Percentiles rank a stretch among this genome's conserved stretches.
Evolutionary conservation across 53 echinoderm and acorn worm genomes (phyloP).

Genomic region (Paracentrotus lividus): DNA sequence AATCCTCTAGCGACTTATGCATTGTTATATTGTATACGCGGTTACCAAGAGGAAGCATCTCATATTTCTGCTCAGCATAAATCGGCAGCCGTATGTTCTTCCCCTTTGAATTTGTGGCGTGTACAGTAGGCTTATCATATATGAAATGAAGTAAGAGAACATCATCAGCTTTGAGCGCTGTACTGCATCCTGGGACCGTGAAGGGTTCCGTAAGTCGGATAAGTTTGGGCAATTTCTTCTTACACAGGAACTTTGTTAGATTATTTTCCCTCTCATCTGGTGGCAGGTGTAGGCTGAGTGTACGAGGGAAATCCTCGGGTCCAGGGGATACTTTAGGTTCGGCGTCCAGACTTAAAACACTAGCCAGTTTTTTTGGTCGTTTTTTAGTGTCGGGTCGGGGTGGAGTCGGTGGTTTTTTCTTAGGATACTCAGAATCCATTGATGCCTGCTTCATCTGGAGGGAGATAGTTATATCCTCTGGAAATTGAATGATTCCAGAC

Average conservation of each 20-base stretch:
- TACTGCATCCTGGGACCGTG: slow-evolving; percentile 26
- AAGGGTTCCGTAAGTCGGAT: slow-evolving; percentile 62
- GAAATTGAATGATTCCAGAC: slow-evolving; percentile 14
- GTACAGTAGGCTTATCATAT: slow-evolving; percentile 57
- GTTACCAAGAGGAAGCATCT: slow-evolving; percentile 77
- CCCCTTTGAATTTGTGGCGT: slow-evolving; percentile 69
- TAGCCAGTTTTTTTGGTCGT: background rate
- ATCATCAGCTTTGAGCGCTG: slow-evolving; percentile 56
- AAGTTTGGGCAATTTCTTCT: slow-evolving; percentile 65
- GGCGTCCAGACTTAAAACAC: background rate
- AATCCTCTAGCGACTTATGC: too few species aligned
- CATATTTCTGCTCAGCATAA: slow-evolving; percentile 73
- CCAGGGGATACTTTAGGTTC: background rate
- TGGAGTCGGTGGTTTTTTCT: background rate
- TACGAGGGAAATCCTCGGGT: slow-evolving; percentile 33
- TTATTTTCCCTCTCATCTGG: background rate
- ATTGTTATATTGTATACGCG: background rate
- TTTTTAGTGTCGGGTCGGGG: background rate
- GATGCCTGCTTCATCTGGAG: background rate
- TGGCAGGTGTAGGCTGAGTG: background rate
- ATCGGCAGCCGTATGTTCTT: slow-evolving; percentile 74
- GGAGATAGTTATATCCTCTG: background rate
- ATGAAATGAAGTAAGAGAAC: slow-evolving; percentile 74
- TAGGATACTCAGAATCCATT: background rate
- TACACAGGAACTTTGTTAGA: slow-evolving; percentile 3